Evolutionary conservation across 2,797 vertebrate species (phyloP).

Genomic region (Microctenopoma lineatum): DNA sequence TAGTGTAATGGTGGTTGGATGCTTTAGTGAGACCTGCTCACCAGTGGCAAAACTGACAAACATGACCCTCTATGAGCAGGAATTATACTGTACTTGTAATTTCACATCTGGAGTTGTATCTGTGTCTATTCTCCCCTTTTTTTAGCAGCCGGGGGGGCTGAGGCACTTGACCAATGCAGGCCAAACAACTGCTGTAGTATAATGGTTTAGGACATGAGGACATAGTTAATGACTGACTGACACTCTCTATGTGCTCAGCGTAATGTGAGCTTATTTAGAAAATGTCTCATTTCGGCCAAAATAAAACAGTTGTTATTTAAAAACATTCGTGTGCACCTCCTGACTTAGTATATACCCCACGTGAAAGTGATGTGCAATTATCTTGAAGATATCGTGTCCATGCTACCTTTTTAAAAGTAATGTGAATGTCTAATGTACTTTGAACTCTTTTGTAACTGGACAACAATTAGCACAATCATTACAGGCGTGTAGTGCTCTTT

Average conservation of each 20-base stretch:
- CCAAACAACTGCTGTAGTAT: conserved; percentile 63
- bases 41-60: background rate
- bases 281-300: background rate
- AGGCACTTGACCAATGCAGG: conserved; percentile 41
- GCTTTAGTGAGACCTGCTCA: background rate
- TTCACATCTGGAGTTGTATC: conserved; percentile 18
- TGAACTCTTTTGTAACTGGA: background rate
- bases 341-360: background rate
- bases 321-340: background rate
- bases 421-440: background rate
- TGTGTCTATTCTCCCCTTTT: conserved; percentile 23
- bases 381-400: background rate
- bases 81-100: conserved; percentile 10
- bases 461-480: background rate
- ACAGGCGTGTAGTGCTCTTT: background rate
- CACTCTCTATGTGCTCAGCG: background rate
- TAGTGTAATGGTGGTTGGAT: too few relatives aligned
- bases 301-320: background rate
- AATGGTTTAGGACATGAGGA: conserved; percentile 53
- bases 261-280: conserved; percentile 19
- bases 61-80: conserved; percentile 6
- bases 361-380: background rate
- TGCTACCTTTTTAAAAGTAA: background rate
- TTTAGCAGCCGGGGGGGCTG: conserved; percentile 33
- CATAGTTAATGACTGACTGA: conserved; percentile 73